Evolutionary conservation across 2,797 vertebrate species (phyloP).

Genomic region (Phataginus tricuspis): DNA sequence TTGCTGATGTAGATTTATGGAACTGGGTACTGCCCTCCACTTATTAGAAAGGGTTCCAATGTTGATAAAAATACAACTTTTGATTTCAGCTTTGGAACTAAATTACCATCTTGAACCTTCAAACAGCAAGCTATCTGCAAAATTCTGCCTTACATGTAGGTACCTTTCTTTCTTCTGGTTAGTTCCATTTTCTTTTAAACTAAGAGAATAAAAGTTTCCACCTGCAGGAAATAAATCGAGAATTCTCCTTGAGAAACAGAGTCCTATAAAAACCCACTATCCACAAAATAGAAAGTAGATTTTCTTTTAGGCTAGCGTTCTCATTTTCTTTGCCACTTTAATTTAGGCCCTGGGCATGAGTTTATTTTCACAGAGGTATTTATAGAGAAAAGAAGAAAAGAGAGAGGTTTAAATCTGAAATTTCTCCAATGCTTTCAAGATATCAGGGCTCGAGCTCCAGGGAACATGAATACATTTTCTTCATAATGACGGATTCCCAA

Average conservation of each 20-base stretch:
- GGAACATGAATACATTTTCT: background rate
- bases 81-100: background rate
- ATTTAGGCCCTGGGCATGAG: constrained; percentile 68
- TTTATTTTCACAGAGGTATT: constrained; percentile 76
- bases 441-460: background rate
- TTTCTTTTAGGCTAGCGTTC: constrained; percentile 71
- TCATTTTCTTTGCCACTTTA: constrained; percentile 76
- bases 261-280: constrained; percentile 45
- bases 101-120: background rate
- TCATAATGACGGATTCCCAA: background rate
- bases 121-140: background rate
- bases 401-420: constrained; percentile 59
- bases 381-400: constrained; percentile 63
- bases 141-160: background rate
- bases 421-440: constrained; percentile 30
- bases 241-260: constrained; percentile 44
- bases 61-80: background rate
- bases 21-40: background rate
- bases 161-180: background rate
- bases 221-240: background rate
- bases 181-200: constrained; percentile 26
- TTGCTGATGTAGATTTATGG: background rate
- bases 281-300: constrained; percentile 54
- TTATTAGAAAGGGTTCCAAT: background rate
- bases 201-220: constrained; percentile 38